Evolutionary conservation across 2,797 vertebrate species (phyloP).

Genomic region (Carapus acus): DNA sequence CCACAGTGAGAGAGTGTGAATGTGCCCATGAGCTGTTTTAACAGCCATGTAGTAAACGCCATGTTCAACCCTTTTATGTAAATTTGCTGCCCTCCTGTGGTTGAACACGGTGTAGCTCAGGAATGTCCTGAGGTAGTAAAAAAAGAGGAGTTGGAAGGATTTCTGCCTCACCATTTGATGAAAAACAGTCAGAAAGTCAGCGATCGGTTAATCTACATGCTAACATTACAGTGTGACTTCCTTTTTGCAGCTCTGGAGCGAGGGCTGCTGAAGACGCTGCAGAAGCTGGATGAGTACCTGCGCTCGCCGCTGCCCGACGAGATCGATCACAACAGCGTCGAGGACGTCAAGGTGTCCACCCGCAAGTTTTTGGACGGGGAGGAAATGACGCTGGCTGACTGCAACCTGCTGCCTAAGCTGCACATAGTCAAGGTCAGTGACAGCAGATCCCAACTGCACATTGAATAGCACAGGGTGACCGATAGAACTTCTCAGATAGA

Average conservation of each 20-base stretch:
- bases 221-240: neutral
- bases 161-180: too few species aligned
- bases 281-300: conserved; percentile 95
- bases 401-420: conserved; percentile 95
- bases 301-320: conserved; percentile 89
- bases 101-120: neutral
- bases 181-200: too few species aligned
- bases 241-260: conserved; percentile 78
- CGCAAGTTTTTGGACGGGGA: conserved; percentile 93
- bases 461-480: too few species aligned
- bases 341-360: conserved; percentile 80
- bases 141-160: too few species aligned
- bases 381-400: conserved; percentile 96
- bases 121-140: too few species aligned
- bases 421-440: conserved; percentile 91
- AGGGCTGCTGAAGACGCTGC: conserved; percentile 89
- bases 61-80: too few species aligned
- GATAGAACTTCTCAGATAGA: too few species aligned
- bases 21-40: too few species aligned
- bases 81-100: conserved; percentile 65
- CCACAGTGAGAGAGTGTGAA: too few species aligned
- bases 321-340: conserved; percentile 96
- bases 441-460: too few species aligned
- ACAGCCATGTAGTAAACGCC: too few species aligned
- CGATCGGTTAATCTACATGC: too few species aligned